Percentiles rank a stretch among this genome's conserved stretches.
Evolutionary conservation across 2,797 vertebrate genomes (phyloP).

Genomic region (Dipus sagitta): DNA sequence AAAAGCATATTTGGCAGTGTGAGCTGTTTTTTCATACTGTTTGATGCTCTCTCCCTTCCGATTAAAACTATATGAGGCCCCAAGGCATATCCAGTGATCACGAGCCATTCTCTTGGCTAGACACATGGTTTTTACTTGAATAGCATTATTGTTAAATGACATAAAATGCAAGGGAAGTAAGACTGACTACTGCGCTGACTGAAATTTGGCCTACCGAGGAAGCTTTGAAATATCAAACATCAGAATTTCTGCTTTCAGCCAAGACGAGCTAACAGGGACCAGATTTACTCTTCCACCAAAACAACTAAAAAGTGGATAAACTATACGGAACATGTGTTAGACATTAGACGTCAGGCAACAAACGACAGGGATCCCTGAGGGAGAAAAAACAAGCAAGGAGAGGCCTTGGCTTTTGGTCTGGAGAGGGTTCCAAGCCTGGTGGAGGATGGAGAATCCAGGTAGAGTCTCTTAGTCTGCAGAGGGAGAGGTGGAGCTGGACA

Average conservation of each 20-base stretch:
- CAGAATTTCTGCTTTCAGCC: conserved; percentile 30
- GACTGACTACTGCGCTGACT: conserved; percentile 42
- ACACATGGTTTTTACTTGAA: conserved; percentile 34
- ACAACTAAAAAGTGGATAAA: neutral
- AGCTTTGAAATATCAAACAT: neutral
- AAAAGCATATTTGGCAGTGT: conserved; percentile 61
- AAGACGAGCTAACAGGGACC: conserved; percentile 43
- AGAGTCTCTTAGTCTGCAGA: neutral
- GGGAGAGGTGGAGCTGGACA: neutral
- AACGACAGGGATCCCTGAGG: neutral
- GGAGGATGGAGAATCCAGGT: fast-evolving
- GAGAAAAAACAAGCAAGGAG: neutral
- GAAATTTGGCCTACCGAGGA: conserved; percentile 59
- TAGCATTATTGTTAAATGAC: conserved; percentile 62
- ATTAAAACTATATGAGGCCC: conserved; percentile 67
- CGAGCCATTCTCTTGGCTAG: conserved; percentile 49
- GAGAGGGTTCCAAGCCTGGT: neutral
- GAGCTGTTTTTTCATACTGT: conserved; percentile 68
- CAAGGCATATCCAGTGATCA: conserved; percentile 63
- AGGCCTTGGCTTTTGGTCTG: neutral
- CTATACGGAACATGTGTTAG: conserved; percentile 16
- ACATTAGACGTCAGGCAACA: neutral
- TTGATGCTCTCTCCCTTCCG: conserved; percentile 73
- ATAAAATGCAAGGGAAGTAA: neutral
- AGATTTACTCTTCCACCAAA: conserved; percentile 35